phyloP scores from a whole-genome alignment of 30 jellyfish, hydroid and myxozoan species.

The Clytia hemisphaerica region DNA sequence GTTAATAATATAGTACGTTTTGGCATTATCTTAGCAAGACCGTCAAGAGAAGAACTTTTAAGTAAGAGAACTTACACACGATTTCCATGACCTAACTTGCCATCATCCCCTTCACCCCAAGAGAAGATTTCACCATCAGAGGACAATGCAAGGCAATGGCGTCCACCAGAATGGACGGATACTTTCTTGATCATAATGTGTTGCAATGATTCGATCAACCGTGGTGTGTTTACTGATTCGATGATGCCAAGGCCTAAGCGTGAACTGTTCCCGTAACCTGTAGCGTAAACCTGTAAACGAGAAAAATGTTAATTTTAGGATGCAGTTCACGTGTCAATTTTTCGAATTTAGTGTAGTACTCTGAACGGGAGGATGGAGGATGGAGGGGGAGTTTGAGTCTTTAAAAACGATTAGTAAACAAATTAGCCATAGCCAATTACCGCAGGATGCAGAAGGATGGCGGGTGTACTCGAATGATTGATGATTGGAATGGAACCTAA shows the following conservation, averaged over 20 bases:
- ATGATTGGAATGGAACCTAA: too few relatives aligned
- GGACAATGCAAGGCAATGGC: conserved; percentile 91
- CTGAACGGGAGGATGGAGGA: too few relatives aligned
- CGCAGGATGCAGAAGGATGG: too few relatives aligned
- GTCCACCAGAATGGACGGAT: conserved; percentile 93
- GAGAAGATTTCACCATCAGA: conserved; percentile 93
- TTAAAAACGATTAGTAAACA: too few relatives aligned
- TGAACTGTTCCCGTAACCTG: conserved; percentile 86
- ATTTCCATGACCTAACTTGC: conserved; percentile 92
- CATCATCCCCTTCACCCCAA: conserved; percentile 99
- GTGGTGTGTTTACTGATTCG: conserved; percentile 67
- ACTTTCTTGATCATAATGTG: conserved; percentile 64
- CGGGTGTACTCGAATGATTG: too few relatives aligned
- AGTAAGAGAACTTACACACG: conserved; percentile 54
- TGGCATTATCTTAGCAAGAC: too few relatives aligned
- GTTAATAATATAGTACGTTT: too few relatives aligned
- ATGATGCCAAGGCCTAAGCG: conserved; percentile 80
- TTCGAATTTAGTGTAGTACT: too few relatives aligned
- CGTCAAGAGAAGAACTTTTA: neutral
- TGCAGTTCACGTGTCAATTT: too few relatives aligned
- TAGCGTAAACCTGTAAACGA: conserved; percentile 50
- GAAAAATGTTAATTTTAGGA: too few relatives aligned
- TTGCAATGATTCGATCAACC: conserved; percentile 62
- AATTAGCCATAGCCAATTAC: too few relatives aligned
- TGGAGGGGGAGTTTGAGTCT: too few relatives aligned